These are phyloP conservation scores for Pyrgilauda ruficollis DNA, from an alignment of 2,113 vertebrate species.

Conservation along the genomic window DNA sequence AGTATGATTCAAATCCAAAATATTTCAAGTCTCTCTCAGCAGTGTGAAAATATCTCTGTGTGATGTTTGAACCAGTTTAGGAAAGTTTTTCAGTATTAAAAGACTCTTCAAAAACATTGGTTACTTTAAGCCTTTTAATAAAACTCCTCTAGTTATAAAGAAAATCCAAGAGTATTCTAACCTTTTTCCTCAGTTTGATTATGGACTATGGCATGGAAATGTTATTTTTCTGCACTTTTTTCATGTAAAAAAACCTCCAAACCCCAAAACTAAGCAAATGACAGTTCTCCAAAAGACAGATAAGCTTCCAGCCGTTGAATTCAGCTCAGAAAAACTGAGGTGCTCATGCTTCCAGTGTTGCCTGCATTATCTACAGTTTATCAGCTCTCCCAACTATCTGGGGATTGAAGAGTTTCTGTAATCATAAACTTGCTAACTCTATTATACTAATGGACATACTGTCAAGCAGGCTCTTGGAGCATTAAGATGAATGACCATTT, in stretches of 20 bases:
- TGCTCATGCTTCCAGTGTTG: fast-evolving
- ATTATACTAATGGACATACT: not conserved
- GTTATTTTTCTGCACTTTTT: not conserved
- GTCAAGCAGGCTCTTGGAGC: not conserved
- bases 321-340: not conserved
- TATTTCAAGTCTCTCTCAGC: not conserved
- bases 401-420: not conserved
- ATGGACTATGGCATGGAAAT: not conserved
- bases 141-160: not conserved
- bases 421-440: not conserved
- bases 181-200: not conserved
- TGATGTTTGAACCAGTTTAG: not conserved
- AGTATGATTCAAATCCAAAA: not conserved
- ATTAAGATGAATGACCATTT: not conserved
- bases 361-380: not conserved
- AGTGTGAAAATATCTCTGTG: not conserved
- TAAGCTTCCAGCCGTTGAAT: not conserved
- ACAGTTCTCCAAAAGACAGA: not conserved
- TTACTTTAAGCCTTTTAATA: not conserved
- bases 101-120: fast-evolving
- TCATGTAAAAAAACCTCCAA: fast-evolving
- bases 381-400: not conserved
- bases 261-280: not conserved
- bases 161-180: not conserved
- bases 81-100: not conserved